A percentile compares a stretch with the other conserved stretches of the same genome.
Conservation (phyloP, 2,888 invertebrate species). For the Lasioglossum oenotherae region DNA sequence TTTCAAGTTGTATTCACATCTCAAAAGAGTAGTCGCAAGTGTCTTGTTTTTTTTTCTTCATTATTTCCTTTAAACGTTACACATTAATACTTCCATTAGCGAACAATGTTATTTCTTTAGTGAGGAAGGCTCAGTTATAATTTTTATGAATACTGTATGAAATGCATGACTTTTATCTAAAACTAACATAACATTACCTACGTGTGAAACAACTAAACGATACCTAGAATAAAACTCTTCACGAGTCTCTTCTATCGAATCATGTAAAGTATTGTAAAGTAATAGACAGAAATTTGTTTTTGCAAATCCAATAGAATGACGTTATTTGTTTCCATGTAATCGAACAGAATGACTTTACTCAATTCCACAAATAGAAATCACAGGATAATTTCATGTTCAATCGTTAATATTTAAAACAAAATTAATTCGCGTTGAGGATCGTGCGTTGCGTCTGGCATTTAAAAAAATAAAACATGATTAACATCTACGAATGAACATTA, state of each 20-base stretch:
- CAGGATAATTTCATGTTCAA: neutral
- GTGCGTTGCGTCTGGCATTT: constrained; percentile 23
- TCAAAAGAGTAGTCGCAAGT: constrained; percentile 40
- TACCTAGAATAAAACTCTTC: constrained; percentile 27
- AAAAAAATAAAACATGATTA: constrained; percentile 15
- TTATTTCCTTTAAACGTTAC: constrained; percentile 29
- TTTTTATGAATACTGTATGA: constrained; percentile 59
- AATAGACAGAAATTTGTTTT: constrained; percentile 15
- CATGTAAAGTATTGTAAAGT: constrained; percentile 31
- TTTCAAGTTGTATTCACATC: constrained; percentile 42
- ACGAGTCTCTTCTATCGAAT: constrained; percentile 28
- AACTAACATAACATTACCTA: constrained; percentile 50
- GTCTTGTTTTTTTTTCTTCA: neutral
- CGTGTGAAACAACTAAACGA: constrained; percentile 33
- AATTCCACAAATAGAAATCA: constrained; percentile 25
- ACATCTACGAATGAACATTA: constrained; percentile 26
- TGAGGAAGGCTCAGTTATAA: constrained; percentile 62
- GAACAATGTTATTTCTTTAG: constrained; percentile 59
- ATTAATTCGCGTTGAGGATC: constrained; percentile 2
- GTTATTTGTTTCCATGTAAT: neutral
- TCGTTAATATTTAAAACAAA: constrained; percentile 1
- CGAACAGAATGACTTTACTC: neutral
- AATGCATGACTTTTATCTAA: constrained; percentile 49
- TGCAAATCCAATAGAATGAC: constrained; percentile 8
- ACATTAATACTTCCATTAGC: constrained; percentile 56